Conservation (phyloP, 2,888 invertebrate genomes). For the Odontocerum albicorne region DNA sequence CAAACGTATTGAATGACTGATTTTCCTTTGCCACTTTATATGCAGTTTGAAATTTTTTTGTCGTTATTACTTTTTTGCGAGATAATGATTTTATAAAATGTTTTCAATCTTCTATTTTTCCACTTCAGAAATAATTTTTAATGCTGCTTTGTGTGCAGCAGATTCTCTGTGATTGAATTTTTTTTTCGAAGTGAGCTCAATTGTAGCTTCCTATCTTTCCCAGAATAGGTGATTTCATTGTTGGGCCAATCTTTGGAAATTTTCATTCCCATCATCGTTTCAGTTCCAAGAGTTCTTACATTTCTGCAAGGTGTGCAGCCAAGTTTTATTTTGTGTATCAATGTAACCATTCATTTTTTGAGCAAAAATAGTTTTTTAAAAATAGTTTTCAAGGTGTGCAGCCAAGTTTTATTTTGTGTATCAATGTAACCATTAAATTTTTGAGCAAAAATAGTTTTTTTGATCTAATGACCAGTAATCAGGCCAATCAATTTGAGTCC, state of each 20-base stretch:
- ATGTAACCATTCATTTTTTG: no score
- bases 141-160: background rate
- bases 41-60: constrained; percentile 1
- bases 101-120: no score
- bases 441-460: constrained; percentile 2
- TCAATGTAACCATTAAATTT: no score
- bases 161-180: background rate
- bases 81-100: background rate
- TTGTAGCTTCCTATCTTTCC: background rate
- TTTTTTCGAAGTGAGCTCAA: background rate
- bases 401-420: no score
- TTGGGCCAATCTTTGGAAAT: constrained; percentile 4
- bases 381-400: no score
- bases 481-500: background rate
- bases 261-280: no score
- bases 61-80: background rate
- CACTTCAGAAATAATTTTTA: background rate
- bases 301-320: no score
- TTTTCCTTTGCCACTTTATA: constrained; percentile 3
- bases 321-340: no score
- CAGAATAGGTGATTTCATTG: background rate
- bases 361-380: no score
- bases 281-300: no score
- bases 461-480: background rate
- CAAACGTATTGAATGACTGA: constrained; percentile 8